Percentiles rank a stretch among this genome's conserved stretches.
phyloP scores from a whole-genome alignment of 2,888 invertebrate species.

The Caradrina clavipalpis region DNA sequence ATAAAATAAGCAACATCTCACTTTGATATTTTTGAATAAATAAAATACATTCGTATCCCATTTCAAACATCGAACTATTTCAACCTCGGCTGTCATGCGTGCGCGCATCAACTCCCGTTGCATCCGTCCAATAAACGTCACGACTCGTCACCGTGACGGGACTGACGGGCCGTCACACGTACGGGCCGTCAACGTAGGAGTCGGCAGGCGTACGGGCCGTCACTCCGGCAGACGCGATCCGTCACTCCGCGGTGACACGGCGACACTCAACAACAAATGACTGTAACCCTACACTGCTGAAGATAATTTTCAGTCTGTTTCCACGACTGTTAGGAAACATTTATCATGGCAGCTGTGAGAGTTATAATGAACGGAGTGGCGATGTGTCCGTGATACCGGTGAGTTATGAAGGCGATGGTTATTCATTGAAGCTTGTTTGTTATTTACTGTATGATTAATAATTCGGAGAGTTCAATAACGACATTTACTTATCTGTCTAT shows the following conservation, averaged over 20 bases:
- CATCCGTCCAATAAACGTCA: constrained; percentile 76
- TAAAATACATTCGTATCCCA: constrained; percentile 31
- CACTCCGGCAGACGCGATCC: constrained; percentile 43
- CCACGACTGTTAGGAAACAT: constrained; percentile 47
- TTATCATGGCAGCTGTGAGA: constrained; percentile 42
- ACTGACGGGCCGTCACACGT: constrained; percentile 60
- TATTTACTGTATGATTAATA: constrained; percentile 25
- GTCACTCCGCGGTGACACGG: constrained; percentile 54
- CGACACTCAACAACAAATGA: constrained; percentile 60
- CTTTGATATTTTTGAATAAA: constrained; percentile 22
- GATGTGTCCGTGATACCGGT: constrained; percentile 49
- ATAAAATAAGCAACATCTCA: background rate
- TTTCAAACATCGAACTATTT: constrained; percentile 54
- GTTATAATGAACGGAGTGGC: constrained; percentile 39
- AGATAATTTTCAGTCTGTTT: constrained; percentile 60
- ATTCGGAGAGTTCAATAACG: constrained; percentile 10
- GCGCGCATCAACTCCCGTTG: constrained; percentile 64
- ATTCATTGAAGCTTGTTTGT: constrained; percentile 44
- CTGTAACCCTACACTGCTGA: constrained; percentile 57
- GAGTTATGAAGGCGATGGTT: constrained; percentile 29
- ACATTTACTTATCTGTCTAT: background rate
- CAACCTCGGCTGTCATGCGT: constrained; percentile 53
- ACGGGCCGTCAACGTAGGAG: constrained; percentile 41
- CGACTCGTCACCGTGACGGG: constrained; percentile 63
- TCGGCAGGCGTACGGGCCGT: constrained; percentile 36